Evolutionary conservation across 2,888 invertebrate species (phyloP).

Genomic region (Trichopria drosophilae): DNA sequence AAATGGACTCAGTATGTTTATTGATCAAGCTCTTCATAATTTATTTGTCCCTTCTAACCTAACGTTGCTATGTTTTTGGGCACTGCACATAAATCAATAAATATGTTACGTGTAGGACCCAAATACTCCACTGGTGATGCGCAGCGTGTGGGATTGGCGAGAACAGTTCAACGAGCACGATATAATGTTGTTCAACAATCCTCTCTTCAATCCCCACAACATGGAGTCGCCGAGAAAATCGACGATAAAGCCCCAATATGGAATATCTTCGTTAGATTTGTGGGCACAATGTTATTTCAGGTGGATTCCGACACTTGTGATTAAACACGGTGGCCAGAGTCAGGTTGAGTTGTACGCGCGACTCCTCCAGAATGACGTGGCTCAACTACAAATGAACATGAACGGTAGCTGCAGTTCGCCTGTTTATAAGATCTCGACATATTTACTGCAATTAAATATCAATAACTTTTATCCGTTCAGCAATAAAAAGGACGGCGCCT

Average conservation of each 20-base stretch:
- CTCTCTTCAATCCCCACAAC: conserved; percentile 65
- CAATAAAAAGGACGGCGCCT: conserved; percentile 48
- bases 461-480: conserved; percentile 56
- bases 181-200: conserved; percentile 81
- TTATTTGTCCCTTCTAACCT: too few relatives aligned
- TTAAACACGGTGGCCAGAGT: conserved; percentile 70
- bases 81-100: too few relatives aligned
- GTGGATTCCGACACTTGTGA: conserved; percentile 83
- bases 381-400: conserved; percentile 53
- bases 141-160: conserved; percentile 90
- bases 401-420: conserved; percentile 41
- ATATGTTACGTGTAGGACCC: too few relatives aligned
- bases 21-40: too few relatives aligned
- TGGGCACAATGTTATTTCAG: conserved; percentile 91
- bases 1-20: too few relatives aligned
- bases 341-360: conserved; percentile 64
- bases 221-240: conserved; percentile 1
- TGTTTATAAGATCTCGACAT: conserved; percentile 48
- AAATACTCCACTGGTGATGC: conserved; percentile 63
- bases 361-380: conserved; percentile 60
- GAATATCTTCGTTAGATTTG: conserved; percentile 67
- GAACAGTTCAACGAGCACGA: conserved; percentile 84
- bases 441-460: conserved; percentile 51
- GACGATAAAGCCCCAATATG: conserved; percentile 60
- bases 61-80: too few relatives aligned